These are phyloP conservation scores for Leucopternis melanops DNA, from an alignment of 2,113 vertebrate species.

Conservation along the genomic window DNA sequence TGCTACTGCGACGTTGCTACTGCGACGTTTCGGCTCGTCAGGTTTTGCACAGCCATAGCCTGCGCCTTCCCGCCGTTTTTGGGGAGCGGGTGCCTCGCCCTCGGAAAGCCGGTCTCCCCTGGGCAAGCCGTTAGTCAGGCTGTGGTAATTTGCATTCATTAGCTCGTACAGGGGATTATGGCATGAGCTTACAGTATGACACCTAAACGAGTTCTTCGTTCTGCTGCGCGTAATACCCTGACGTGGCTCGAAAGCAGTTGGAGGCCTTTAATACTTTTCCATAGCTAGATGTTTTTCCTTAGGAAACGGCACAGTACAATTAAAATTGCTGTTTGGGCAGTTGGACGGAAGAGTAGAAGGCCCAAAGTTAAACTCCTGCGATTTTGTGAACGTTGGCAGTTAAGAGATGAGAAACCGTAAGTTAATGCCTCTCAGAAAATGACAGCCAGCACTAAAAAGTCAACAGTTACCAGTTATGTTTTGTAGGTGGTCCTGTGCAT, in stretches of 20 bases:
- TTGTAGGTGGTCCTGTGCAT: not conserved
- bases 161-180: not conserved
- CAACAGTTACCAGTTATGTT: rapidly evolving
- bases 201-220: not conserved
- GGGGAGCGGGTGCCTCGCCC: no score
- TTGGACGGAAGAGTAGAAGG: not conserved
- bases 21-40: no score
- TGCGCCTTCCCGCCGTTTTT: no score
- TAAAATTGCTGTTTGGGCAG: not conserved
- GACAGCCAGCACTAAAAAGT: not conserved
- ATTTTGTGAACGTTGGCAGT: not conserved
- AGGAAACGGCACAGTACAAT: not conserved
- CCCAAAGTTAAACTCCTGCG: not conserved
- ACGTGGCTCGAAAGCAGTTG: no score
- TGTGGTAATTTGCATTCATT: not conserved
- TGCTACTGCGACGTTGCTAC: no score
- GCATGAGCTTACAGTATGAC: not conserved
- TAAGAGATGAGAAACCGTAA: not conserved
- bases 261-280: not conserved
- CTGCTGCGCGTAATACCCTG: not conserved
- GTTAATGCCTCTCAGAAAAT: not conserved
- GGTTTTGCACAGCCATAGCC: rapidly evolving
- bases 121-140: rapidly evolving
- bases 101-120: not conserved
- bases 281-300: not conserved